Evolutionary conservation across 92 coral and sea anemone species (phyloP).

Genomic region (Epizoanthus rinbou): DNA sequence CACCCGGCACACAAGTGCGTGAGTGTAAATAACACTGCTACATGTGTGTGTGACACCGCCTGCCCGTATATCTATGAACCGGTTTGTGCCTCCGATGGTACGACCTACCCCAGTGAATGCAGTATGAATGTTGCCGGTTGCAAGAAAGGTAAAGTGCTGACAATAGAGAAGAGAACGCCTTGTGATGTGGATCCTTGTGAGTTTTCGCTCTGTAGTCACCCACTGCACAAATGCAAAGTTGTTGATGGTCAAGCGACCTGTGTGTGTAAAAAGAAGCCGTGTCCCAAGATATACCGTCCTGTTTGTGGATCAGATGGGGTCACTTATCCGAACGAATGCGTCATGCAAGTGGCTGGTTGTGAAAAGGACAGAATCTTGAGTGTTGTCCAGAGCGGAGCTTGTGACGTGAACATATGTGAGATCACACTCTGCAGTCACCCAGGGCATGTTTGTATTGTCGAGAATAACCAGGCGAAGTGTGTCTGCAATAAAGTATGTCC

Average conservation of each 20-base stretch:
- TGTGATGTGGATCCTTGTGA: slow-evolving; percentile 56
- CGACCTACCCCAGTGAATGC: slow-evolving; percentile 79
- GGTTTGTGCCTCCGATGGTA: slow-evolving; percentile 91
- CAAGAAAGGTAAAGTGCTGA: slow-evolving; percentile 49
- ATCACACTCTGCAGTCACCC: slow-evolving; percentile 43
- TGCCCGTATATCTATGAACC: slow-evolving; percentile 63
- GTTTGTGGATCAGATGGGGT: slow-evolving; percentile 87
- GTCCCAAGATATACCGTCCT: slow-evolving; percentile 45
- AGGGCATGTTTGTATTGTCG: slow-evolving; percentile 43
- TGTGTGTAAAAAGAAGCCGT: slow-evolving; percentile 48
- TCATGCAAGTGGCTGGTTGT: slow-evolving; percentile 40
- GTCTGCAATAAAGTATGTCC: slow-evolving; percentile 29
- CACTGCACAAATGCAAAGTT: slow-evolving; percentile 48
- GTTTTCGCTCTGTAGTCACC: slow-evolving; percentile 49
- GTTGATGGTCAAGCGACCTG: slow-evolving; percentile 63
- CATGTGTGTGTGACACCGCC: slow-evolving; percentile 68
- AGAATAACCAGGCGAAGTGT: slow-evolving; percentile 43
- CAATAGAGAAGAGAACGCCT: slow-evolving; percentile 46
- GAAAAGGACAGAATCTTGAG: slow-evolving; percentile 26
- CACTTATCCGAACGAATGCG: slow-evolving; percentile 64
- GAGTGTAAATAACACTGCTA: slow-evolving; percentile 58
- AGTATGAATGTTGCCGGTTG: slow-evolving; percentile 64
- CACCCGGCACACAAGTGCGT: slow-evolving; percentile 63
- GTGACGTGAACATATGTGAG: slow-evolving; percentile 36
- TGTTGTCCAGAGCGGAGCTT: slow-evolving; percentile 13